Base-by-base conservation (phyloP, 1,140 invertebrate species). In the Archegozetes longisetosus region DNA sequence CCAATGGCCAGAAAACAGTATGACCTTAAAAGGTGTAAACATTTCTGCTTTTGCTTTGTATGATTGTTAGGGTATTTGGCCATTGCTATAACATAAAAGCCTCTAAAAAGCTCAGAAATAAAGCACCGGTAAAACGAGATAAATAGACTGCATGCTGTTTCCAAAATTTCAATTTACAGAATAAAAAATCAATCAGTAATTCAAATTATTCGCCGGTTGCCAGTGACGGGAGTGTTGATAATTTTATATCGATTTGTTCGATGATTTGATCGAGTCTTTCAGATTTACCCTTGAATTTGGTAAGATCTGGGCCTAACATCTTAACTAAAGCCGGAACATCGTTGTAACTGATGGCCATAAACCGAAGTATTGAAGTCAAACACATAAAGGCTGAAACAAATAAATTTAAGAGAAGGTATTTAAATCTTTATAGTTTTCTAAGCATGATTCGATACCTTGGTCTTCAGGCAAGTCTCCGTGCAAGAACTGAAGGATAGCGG, bases 401-500 rank as follows among this genome's bases (percentile, higher is more conserved):
- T 13, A 49, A 55, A 55, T 61, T 23, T 25, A 57, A 24, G 2
- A 55, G 32, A 57, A 53, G 47, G 12, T 12, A 50, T 22, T 53
- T 57, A 46, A 26, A 22, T 28, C 3, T 27, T 6, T 13, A 29
- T 53, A 61, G 13, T 48, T 23, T 20, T 13, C 29, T 20, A 12
- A 22, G 2, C 14, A 28, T 17, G 12, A n/a, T n/a, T n/a, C n/a
- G n/a, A 65, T 56, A 67, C 68, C 73, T 55, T 85, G 80, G 66
- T 89, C 84, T 74, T 92, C 88, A 1, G 76, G 74, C 2, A 86
- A 84, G 67, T 80, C 84, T 52, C 78, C 77, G 65, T 84, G 83
- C 73, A 91, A 83, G 73, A 83, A 90, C 76, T 93, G 88, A 23
- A 92, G 78, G 63, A 91, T 74, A n/a, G 88, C 88, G 84, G 91